Evolutionary conservation across 2,888 invertebrate genomes (phyloP).

Genomic region (Catocala nupta): DNA sequence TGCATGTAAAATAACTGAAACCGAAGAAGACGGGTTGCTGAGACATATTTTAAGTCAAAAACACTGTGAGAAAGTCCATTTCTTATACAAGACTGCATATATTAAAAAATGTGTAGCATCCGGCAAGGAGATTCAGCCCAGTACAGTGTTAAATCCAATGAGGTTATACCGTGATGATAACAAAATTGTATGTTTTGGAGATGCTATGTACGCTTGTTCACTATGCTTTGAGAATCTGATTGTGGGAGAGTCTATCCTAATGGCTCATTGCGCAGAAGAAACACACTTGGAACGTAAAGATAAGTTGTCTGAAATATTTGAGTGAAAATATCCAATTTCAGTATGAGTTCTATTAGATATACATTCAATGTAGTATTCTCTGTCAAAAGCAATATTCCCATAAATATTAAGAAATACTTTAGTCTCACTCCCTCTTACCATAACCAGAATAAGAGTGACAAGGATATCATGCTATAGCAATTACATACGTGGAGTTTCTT

Average conservation of each 20-base stretch:
- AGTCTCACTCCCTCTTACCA: constrained; percentile 3
- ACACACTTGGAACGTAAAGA: constrained; percentile 70
- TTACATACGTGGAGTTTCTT: background rate
- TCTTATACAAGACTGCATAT: constrained; percentile 80
- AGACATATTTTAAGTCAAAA: constrained; percentile 72
- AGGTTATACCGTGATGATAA: constrained; percentile 81
- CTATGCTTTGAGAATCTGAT: constrained; percentile 80
- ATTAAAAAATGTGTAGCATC: constrained; percentile 77
- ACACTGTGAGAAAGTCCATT: constrained; percentile 81
- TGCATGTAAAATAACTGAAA: constrained; percentile 65
- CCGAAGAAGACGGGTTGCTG: constrained; percentile 71
- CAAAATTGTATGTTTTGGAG: constrained; percentile 83
- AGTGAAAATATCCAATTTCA: constrained; percentile 29
- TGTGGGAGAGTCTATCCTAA: constrained; percentile 76
- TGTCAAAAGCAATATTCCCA: too few relatives aligned
- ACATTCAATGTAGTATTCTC: too few relatives aligned
- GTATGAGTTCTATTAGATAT: constrained; percentile 4
- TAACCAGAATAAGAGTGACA: constrained; percentile 1
- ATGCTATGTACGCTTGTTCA: constrained; percentile 78
- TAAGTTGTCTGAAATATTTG: constrained; percentile 66
- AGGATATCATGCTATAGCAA: constrained; percentile 1
- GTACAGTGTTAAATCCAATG: constrained; percentile 81
- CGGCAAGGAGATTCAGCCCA: constrained; percentile 79
- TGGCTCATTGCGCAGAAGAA: constrained; percentile 72
- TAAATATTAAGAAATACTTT: background rate